These are phyloP conservation scores for Drosophila kambysellisi DNA, from an alignment of 2,888 invertebrate genomes.

Conservation along the genomic window DNA sequence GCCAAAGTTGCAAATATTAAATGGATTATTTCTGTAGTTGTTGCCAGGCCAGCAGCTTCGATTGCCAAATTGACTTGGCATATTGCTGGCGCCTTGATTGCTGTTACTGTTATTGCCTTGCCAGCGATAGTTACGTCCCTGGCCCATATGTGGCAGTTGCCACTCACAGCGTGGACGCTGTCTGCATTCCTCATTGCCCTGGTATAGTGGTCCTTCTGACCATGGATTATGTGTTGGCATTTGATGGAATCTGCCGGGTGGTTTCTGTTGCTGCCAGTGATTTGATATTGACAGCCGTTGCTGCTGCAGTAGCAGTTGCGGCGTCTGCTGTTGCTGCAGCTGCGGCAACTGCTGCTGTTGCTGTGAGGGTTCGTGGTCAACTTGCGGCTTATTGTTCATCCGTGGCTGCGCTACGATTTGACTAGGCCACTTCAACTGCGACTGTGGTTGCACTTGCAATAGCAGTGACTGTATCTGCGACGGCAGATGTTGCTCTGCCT, in stretches of 20 bases:
- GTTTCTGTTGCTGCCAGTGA: conserved; percentile 41
- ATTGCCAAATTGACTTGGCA: conserved; percentile 18
- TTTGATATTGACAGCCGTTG: conserved; percentile 21
- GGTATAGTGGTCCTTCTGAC: conserved; percentile 13
- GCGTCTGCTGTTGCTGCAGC: conserved; percentile 42
- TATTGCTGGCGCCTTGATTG: conserved; percentile 13
- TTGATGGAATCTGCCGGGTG: conserved; percentile 29
- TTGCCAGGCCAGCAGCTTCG: conserved; percentile 34
- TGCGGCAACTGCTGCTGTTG: conserved; percentile 32
- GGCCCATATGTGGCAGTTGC: conserved; percentile 3
- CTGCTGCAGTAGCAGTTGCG: background rate
- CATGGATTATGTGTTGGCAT: conserved; percentile 24
- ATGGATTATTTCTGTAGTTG: conserved; percentile 31
- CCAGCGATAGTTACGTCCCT: conserved; percentile 23
- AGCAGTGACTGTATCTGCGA: conserved; percentile 7
- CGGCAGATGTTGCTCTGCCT: background rate
- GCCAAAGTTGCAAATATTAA: conserved; percentile 25
- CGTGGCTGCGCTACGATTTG: conserved; percentile 80
- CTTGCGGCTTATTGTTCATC: conserved; percentile 77
- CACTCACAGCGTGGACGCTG: conserved; percentile 40
- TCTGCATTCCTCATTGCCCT: conserved; percentile 18
- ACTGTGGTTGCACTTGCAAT: conserved; percentile 24
- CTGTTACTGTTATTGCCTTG: conserved; percentile 15
- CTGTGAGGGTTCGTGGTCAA: conserved; percentile 40
- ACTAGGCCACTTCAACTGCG: conserved; percentile 21